phyloP scores from a whole-genome alignment of 2,888 invertebrate genomes.

The Drosophila silvestris region DNA sequence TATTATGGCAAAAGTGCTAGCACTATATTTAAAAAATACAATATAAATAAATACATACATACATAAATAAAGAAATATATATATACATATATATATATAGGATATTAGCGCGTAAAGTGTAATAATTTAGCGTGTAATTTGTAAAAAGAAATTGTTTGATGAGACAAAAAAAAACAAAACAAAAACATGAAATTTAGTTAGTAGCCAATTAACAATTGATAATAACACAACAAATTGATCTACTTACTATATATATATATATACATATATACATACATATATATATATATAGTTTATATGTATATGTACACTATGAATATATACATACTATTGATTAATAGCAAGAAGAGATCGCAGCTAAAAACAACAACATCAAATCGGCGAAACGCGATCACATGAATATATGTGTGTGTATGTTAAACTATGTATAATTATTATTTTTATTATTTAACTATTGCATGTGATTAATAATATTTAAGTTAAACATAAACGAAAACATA shows the following conservation, averaged over 20 bases:
- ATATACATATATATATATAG: constrained; percentile 37
- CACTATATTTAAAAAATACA: constrained; percentile 29
- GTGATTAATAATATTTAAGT: constrained; percentile 84
- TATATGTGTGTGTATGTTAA: constrained; percentile 65
- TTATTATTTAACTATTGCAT: constrained; percentile 83
- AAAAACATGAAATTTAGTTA: constrained; percentile 79
- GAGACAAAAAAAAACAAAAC: constrained; percentile 44
- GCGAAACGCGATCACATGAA: constrained; percentile 18
- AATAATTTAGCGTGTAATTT: constrained; percentile 73
- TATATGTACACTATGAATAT: constrained; percentile 21
- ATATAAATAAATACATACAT: constrained; percentile 30
- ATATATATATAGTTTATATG: constrained; percentile 29
- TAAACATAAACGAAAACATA: constrained; percentile 76
- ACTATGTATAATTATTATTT: constrained; percentile 79
- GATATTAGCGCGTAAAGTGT: constrained; percentile 70
- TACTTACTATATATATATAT: constrained; percentile 47
- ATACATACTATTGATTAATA: constrained; percentile 33
- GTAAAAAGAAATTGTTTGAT: constrained; percentile 73
- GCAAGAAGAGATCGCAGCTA: constrained; percentile 27
- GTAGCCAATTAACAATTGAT: constrained; percentile 79
- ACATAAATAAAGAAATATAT: constrained; percentile 24
- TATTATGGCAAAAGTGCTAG: constrained; percentile 27
- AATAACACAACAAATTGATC: constrained; percentile 63
- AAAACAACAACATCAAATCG: constrained; percentile 6
- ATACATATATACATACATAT: constrained; percentile 30